A percentile compares a stretch with the other conserved stretches of the same genome.
phyloP scores from a whole-genome alignment of 1,140 invertebrate species.

The Calephelis virginiensis region DNA sequence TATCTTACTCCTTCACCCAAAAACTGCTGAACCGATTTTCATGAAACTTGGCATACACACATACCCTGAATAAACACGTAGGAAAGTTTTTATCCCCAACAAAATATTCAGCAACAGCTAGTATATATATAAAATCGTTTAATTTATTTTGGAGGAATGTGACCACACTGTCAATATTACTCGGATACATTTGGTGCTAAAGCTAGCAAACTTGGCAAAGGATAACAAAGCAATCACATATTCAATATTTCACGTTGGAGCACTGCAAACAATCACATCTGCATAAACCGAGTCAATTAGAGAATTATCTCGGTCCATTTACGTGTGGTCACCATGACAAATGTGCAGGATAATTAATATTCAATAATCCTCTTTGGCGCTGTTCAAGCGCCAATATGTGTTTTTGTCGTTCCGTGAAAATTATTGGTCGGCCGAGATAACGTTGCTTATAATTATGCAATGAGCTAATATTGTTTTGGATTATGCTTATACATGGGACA shows the following conservation, averaged over 20 bases:
- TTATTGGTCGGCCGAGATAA: neutral
- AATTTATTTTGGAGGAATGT: no score
- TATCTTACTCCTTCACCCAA: no score
- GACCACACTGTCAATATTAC: no score
- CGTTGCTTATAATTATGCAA: slow-evolving; percentile 16
- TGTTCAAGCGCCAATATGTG: slow-evolving; percentile 3
- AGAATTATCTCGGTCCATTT: slow-evolving; percentile 26
- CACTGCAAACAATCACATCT: slow-evolving; percentile 17
- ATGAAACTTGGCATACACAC: no score
- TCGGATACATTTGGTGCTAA: no score
- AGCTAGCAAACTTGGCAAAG: no score
- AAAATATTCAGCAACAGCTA: no score
- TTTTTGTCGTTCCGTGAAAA: slow-evolving; percentile 21
- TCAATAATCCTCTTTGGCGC: slow-evolving; percentile 23
- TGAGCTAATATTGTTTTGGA: slow-evolving; percentile 3
- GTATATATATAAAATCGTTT: no score
- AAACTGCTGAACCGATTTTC: no score
- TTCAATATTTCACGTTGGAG: slow-evolving; percentile 3
- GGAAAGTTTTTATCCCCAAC: no score
- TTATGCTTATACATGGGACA: neutral
- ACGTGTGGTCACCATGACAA: slow-evolving; percentile 15
- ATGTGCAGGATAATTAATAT: slow-evolving; percentile 24
- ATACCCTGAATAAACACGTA: no score
- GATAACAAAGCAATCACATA: neutral
- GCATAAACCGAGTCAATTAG: slow-evolving; percentile 28